These are phyloP conservation scores for Drosophila asahinai DNA, from an alignment of 1,140 invertebrate genomes.

Conservation along the genomic window DNA sequence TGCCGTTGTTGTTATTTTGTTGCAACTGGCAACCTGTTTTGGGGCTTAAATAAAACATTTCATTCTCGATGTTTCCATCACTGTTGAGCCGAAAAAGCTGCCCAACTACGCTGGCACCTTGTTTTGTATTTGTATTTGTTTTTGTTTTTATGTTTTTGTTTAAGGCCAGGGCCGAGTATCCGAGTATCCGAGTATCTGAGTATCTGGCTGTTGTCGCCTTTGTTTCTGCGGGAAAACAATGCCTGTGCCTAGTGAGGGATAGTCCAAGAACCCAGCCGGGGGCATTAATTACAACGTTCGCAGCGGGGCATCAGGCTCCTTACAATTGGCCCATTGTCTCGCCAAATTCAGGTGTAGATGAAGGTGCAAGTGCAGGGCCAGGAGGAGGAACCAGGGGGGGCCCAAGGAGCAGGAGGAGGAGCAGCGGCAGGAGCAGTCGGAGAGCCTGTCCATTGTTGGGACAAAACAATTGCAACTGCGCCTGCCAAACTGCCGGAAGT, in stretches of 20 bases:
- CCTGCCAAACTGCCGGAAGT: conserved; percentile 70
- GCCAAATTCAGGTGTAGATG: background rate
- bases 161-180: conserved; percentile 62
- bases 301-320: conserved; percentile 21
- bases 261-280: conserved; percentile 16
- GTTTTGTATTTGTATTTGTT: conserved; percentile 2
- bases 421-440: background rate
- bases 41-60: conserved; percentile 44
- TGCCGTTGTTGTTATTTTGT: conserved; percentile 12
- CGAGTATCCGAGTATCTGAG: background rate
- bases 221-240: conserved; percentile 65
- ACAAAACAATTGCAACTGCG: conserved; percentile 65
- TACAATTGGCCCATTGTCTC: conserved; percentile 51
- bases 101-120: conserved; percentile 4
- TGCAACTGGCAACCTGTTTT: conserved; percentile 8
- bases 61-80: conserved; percentile 34
- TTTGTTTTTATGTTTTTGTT: conserved; percentile 34
- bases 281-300: conserved; percentile 78
- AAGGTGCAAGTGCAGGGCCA: conserved; percentile 34
- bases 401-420: conserved; percentile 6
- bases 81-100: conserved; percentile 7
- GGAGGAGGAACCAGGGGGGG: background rate
- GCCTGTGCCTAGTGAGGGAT: conserved; percentile 5
- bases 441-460: conserved; percentile 41
- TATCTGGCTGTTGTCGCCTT: conserved; percentile 29